Evolutionary conservation across 2,113 vertebrate genomes (phyloP), one percentile per base, ranked within the genome.

Genomic region (Phrynocephalus versicolor): DNA sequence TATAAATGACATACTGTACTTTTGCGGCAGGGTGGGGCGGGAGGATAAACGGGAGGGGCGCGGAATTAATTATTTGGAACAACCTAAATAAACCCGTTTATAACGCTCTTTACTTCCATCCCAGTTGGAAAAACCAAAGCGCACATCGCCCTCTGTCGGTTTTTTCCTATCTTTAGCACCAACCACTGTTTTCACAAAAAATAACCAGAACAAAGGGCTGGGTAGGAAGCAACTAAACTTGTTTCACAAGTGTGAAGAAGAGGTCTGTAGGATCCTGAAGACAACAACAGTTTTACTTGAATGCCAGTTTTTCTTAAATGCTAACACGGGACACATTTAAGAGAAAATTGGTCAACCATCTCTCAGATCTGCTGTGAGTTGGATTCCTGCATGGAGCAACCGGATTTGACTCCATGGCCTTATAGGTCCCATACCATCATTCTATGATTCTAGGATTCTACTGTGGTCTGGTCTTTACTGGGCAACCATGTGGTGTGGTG

Each of bases 131-230:
- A 87, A 81, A 19, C 6, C 82, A 80, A 51, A 65, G 80, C 62
- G 30, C 62, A 70, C 72, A 84, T 89, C 91, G 90, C 89, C 93
- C 91, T 88, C 93, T 92, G 85, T 81, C 65, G 93, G 39, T 3
- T 1, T 3, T 79, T 65, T 2, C n/a, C 33, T 65, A 2, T 16
- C 19, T 21, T 55, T 78, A 30, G 69, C 51, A 21, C 57, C 3
- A 41, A 64, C 25, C 55, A 1, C 8, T 64, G 9, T 23, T 39
- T 13, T 39, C 9, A 7, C 37, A 45, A 45, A 23, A 30, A 64
- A 16, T 10, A 27, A 16, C 3, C 1, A 8, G 14, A n/a, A 33
- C 67, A 45, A 80, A 23, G n/a, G 19, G 45, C 8, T 6, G 33
- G 12, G 8, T 6, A 7, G 4, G 37, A 39, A 57, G 9, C 8